Percentiles rank a stretch among this genome's conserved stretches.
These are phyloP conservation scores for Macrostomum lignano DNA, from an alignment of 1,140 invertebrate genomes.

Conservation along the genomic window DNA sequence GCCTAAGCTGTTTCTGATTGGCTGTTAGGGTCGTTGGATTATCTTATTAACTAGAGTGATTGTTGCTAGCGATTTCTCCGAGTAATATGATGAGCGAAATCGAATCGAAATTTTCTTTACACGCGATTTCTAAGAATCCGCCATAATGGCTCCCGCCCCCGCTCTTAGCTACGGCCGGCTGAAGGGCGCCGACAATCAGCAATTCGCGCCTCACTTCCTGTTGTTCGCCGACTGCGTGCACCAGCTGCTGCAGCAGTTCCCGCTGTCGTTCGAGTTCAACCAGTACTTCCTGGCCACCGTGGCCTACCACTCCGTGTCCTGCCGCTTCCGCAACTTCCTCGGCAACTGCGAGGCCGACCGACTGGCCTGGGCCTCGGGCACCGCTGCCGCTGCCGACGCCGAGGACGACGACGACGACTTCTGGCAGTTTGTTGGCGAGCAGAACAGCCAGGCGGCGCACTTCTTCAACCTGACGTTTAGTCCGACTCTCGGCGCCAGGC, in stretches of 20 bases:
- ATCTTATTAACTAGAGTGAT: no score
- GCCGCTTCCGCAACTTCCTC: slow-evolving; percentile 63
- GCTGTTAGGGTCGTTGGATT: no score
- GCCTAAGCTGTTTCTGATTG: no score
- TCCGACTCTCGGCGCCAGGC: slow-evolving; percentile 39
- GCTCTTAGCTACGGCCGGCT: no score
- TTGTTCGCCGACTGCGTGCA: slow-evolving; percentile 89
- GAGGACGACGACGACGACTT: slow-evolving; percentile 18
- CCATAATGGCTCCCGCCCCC: no score
- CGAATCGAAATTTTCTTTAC: no score
- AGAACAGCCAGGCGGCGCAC: slow-evolving; percentile 48
- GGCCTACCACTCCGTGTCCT: slow-evolving; percentile 79
- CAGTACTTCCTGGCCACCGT: slow-evolving; percentile 69
- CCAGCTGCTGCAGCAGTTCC: slow-evolving; percentile 71
- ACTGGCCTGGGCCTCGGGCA: not conserved
- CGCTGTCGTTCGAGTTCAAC: slow-evolving; percentile 85
- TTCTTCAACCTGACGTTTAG: slow-evolving; percentile 76
- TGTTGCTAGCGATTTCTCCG: no score
- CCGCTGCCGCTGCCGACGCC: not conserved
- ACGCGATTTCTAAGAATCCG: no score
- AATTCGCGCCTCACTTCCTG: slow-evolving; percentile 37
- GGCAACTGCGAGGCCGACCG: slow-evolving; percentile 3
- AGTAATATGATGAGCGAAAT: no score
- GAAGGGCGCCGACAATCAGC: slow-evolving; percentile 11
- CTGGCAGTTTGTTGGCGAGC: slow-evolving; percentile 75